Evolutionary conservation across 2,113 vertebrate genomes (phyloP).

Genomic region (Gasterosteus aculeatus): DNA sequence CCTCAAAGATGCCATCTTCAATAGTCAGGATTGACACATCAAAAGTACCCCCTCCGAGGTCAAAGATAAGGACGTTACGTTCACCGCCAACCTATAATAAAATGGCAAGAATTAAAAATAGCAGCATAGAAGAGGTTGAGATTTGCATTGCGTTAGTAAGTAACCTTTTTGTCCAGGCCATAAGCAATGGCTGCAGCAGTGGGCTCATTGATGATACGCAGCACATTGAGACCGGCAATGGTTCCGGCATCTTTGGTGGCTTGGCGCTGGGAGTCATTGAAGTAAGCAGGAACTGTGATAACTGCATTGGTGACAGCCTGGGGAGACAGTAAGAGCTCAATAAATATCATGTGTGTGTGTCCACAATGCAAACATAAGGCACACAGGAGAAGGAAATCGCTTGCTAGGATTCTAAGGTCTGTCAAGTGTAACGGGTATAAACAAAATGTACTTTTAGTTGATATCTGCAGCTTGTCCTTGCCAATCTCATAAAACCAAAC

Average conservation of each 20-base stretch:
- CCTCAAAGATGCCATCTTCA: slow-evolving; percentile 94
- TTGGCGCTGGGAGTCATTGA: slow-evolving; percentile 92
- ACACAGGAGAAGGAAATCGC: not conserved
- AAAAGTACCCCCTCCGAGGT: slow-evolving; percentile 92
- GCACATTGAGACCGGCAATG: slow-evolving; percentile 88
- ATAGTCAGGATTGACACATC: slow-evolving; percentile 93
- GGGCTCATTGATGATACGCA: slow-evolving; percentile 93
- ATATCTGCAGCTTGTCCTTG: not conserved
- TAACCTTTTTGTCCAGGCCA: slow-evolving; percentile 88
- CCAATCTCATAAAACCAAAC: not conserved
- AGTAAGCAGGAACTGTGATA: slow-evolving; percentile 91
- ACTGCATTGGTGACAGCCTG: slow-evolving; percentile 87
- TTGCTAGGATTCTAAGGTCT: not conserved
- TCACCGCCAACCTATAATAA: slow-evolving; percentile 84
- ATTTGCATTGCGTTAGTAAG: not conserved
- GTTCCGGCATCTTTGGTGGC: slow-evolving; percentile 92
- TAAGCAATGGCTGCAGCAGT: slow-evolving; percentile 95
- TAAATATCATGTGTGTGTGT: not conserved
- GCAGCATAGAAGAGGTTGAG: not conserved
- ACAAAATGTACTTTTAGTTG: not conserved
- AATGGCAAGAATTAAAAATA: slow-evolving; percentile 10
- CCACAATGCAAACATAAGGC: not conserved
- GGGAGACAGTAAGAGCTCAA: slow-evolving; percentile 5
- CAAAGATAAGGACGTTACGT: slow-evolving; percentile 91
- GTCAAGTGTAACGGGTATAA: not conserved